Conservation (phyloP, 2,113 vertebrate species). For the Noctilio leporinus region DNA sequence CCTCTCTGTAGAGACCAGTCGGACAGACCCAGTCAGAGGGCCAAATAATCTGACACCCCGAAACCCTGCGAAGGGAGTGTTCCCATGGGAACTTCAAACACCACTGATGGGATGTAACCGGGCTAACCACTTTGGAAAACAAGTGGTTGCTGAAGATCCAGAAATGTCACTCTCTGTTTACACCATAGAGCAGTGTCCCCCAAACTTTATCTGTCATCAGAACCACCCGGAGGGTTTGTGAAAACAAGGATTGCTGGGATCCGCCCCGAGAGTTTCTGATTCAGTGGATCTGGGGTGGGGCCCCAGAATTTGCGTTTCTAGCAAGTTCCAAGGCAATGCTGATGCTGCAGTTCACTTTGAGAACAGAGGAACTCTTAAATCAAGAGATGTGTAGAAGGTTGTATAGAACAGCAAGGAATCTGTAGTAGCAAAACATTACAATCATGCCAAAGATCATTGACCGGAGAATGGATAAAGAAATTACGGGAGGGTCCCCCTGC, state of each 20-base stretch:
- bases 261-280: not conserved
- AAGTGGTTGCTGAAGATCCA: too few relatives aligned
- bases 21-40: rapidly evolving
- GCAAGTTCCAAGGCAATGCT: not conserved
- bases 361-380: not conserved
- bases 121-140: not conserved
- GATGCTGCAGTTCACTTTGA: not conserved
- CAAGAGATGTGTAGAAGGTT: not conserved
- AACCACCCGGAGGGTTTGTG: not conserved
- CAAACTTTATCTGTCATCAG: not conserved
- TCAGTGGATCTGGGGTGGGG: not conserved
- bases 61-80: not conserved
- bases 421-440: not conserved
- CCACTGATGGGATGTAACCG: rapidly evolving
- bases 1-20: not conserved
- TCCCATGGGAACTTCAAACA: rapidly evolving
- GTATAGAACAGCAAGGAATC: not conserved
- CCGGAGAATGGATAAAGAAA: not conserved
- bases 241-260: not conserved
- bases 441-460: not conserved
- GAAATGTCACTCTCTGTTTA: not conserved
- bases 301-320: not conserved
- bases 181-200: not conserved
- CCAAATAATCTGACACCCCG: not conserved
- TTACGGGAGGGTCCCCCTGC: rapidly evolving